Evolutionary conservation across 2,113 vertebrate genomes (phyloP), one percentile per base, ranked within the genome.

Genomic region (Gasterosteus aculeatus): DNA sequence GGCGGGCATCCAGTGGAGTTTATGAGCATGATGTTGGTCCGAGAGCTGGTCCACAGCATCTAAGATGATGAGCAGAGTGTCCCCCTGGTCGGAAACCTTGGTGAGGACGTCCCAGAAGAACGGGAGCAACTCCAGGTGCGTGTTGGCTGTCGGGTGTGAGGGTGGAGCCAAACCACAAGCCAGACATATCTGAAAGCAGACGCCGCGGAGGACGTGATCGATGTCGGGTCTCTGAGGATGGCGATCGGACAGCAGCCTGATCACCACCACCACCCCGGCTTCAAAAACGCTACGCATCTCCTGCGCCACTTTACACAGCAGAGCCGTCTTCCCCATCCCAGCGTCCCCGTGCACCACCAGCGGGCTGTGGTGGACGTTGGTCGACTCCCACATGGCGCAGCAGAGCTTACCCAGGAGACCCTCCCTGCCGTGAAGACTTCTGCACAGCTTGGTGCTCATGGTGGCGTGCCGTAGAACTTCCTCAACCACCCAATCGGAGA

Each of bases 241-340:
- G 0, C 89, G 87, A 0, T 88, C 91, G 0, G 95, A 92, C 49
- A 97, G 85, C 22, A 96, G 78, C 59, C 90, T 64, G 47, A 94
- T 75, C 12, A 93, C 85, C 1, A 91, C 85, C 10, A 91, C 78
- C 0, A 83, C 90, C 29, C 85, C 84, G 0, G 80, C 78, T 15
- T 92, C 91, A 3, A 93, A 75, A 31, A 89, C 83, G 11, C 59
- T 41, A 0, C 78, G 84, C 56, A 92, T 82, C 56, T 89, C 87
- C 76, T 94, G 90, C 0, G 92, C 86, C 42, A 95, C 83, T 61
- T 92, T 92, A 77, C 93, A 95, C 67, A 95, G 87, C 53, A 96
- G 62, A 0, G 94, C 72, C 0, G 95, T 95, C 88, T 96, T 96
- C 3, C 95, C 96, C 0, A 93, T 91, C 16, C 95, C 96, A 0